Conservation (phyloP, 2,888 invertebrate genomes). For the Lysandra coridon region DNA sequence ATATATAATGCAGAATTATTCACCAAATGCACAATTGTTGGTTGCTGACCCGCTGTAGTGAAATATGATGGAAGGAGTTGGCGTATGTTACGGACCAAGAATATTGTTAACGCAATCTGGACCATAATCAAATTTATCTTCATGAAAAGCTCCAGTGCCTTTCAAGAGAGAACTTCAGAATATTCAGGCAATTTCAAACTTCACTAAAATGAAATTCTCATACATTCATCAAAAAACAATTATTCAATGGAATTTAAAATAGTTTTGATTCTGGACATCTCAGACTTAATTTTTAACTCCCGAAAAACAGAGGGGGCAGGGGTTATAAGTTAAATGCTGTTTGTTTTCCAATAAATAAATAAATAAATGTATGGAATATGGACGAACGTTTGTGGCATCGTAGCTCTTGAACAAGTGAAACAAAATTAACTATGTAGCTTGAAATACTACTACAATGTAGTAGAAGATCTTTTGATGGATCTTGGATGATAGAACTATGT, state of each 20-base stretch:
- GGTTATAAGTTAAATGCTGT: neutral
- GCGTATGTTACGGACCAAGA: constrained; percentile 17
- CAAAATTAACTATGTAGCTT: neutral
- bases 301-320: neutral
- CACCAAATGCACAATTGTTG: constrained; percentile 19
- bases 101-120: constrained; percentile 16
- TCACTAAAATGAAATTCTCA: neutral
- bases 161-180: neutral
- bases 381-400: neutral
- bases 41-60: neutral
- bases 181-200: neutral
- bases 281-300: neutral
- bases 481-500: too few relatives aligned
- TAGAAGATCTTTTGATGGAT: too few relatives aligned
- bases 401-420: neutral
- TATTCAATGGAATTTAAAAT: neutral
- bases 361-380: neutral
- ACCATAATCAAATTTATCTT: constrained; percentile 18
- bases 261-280: neutral
- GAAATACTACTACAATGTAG: too few relatives aligned
- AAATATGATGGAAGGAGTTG: neutral
- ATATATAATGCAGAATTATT: neutral
- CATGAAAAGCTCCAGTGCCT: neutral
- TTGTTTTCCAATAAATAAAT: too few relatives aligned
- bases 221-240: neutral